These are phyloP conservation scores for Nerophis lumbriciformis DNA, from an alignment of 2,113 vertebrate genomes.

Conservation along the genomic window DNA sequence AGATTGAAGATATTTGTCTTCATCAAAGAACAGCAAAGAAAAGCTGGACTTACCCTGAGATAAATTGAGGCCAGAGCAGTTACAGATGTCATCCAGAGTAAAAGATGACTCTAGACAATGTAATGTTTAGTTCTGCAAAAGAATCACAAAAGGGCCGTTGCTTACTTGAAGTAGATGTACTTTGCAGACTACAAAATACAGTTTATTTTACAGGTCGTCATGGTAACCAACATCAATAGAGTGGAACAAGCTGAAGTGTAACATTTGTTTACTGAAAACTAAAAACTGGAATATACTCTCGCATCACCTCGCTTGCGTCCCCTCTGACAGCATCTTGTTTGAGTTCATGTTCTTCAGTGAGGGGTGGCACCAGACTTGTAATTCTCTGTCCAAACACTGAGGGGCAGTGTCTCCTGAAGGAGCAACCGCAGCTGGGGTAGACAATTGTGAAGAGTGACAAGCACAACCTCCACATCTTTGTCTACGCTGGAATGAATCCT, in stretches of 20 bases:
- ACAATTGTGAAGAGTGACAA: too few species aligned
- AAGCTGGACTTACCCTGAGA: not conserved
- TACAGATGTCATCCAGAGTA: not conserved
- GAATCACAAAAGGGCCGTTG: not conserved
- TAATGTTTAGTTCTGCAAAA: not conserved
- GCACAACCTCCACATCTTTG: too few species aligned
- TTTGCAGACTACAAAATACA: not conserved
- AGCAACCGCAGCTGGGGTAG: too few species aligned
- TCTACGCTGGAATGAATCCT: too few species aligned
- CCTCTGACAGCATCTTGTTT: too few species aligned
- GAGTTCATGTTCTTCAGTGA: too few species aligned
- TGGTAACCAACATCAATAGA: not conserved
- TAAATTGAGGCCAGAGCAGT: not conserved
- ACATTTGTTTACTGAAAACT: not conserved
- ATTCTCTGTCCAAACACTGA: too few species aligned
- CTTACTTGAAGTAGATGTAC: too few species aligned
- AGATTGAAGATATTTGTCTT: not conserved
- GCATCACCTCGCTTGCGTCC: too few species aligned
- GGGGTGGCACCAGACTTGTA: too few species aligned
- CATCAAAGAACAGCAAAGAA: not conserved
- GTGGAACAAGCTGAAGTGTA: not conserved
- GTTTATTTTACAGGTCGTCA: not conserved
- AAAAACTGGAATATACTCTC: not conserved
- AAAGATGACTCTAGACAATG: not conserved
- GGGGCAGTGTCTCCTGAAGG: too few species aligned